Evolutionary conservation across 2,888 invertebrate genomes (phyloP).

Genomic region (Leistus spinibarbis): DNA sequence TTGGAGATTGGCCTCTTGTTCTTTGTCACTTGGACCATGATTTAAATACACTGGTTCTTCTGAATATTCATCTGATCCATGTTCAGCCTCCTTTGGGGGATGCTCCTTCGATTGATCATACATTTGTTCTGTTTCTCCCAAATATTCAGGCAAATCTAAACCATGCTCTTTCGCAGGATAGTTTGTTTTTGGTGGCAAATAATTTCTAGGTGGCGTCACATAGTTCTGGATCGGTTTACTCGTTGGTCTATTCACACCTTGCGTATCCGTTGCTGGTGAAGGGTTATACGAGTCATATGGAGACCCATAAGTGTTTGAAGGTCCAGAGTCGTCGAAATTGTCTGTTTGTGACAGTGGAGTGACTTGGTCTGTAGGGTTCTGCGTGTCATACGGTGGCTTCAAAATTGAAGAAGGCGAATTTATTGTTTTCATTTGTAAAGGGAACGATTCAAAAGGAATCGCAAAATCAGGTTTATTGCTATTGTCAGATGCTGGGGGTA

Average conservation of each 20-base stretch:
- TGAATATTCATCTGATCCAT: conserved; percentile 45
- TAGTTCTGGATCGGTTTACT: conserved; percentile 15
- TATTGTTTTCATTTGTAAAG: conserved; percentile 23
- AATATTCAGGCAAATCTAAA: conserved; percentile 21
- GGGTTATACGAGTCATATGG: conserved; percentile 37
- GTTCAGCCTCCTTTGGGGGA: conserved; percentile 21
- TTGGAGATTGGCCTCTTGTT: background rate
- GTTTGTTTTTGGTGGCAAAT: conserved; percentile 29
- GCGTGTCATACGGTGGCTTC: conserved; percentile 20
- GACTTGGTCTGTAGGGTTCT: conserved; percentile 26
- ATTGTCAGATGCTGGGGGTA: conserved; percentile 34
- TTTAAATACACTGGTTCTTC: background rate
- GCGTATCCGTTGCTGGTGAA: conserved; percentile 47
- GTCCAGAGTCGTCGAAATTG: conserved; percentile 49
- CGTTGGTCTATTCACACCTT: conserved; percentile 25
- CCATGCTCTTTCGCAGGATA: conserved; percentile 28
- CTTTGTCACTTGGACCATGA: background rate
- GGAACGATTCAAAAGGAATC: conserved; percentile 22
- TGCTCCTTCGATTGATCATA: conserved; percentile 44
- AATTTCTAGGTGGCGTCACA: conserved; percentile 15
- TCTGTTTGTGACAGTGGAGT: conserved; percentile 38
- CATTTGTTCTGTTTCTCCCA: conserved; percentile 29
- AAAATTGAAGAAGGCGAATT: conserved; percentile 2
- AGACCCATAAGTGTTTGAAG: conserved; percentile 19
- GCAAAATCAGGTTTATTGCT: conserved; percentile 3